Evolutionary conservation across 1,140 invertebrate species (phyloP).

Genomic region (Ips typographus): DNA sequence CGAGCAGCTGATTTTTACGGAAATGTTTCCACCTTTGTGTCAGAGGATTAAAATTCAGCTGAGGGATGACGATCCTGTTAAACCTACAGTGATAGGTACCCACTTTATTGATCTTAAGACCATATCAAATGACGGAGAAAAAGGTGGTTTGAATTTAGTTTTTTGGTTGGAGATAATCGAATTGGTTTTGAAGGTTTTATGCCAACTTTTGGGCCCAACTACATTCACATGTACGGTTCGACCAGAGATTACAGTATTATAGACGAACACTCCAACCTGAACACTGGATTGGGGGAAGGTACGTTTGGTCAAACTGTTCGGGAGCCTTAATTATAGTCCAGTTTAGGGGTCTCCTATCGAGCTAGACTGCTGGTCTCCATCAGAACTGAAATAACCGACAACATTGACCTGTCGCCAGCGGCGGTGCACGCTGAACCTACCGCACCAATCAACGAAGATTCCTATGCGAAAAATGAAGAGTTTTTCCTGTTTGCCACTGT

Average conservation of each 20-base stretch:
- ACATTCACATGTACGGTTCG: conserved; percentile 83
- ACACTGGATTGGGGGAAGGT: conserved; percentile 78
- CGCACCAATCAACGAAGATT: conserved; percentile 65
- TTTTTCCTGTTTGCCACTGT: conserved; percentile 81
- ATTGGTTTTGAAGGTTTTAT: conserved; percentile 65
- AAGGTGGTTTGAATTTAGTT: conserved; percentile 57
- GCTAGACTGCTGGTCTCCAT: conserved; percentile 72
- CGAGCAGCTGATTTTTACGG: conserved; percentile 80
- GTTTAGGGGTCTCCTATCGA: conserved; percentile 70
- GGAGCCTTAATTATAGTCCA: neutral
- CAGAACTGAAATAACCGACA: conserved; percentile 75
- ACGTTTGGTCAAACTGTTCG: neutral
- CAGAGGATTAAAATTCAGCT: conserved; percentile 82
- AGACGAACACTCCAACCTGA: conserved; percentile 77
- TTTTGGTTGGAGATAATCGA: neutral
- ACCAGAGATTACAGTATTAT: conserved; percentile 79
- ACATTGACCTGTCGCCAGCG: conserved; percentile 64
- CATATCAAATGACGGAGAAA: conserved; percentile 82
- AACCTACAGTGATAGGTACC: conserved; percentile 78
- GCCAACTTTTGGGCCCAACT: conserved; percentile 85
- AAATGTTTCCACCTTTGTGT: conserved; percentile 86
- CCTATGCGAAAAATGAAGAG: conserved; percentile 74
- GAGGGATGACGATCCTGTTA: conserved; percentile 74
- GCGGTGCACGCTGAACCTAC: conserved; percentile 72
- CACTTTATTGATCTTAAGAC: conserved; percentile 81